Conservation (phyloP, 2,888 invertebrate genomes). For the Cecidostiba fungosa region DNA sequence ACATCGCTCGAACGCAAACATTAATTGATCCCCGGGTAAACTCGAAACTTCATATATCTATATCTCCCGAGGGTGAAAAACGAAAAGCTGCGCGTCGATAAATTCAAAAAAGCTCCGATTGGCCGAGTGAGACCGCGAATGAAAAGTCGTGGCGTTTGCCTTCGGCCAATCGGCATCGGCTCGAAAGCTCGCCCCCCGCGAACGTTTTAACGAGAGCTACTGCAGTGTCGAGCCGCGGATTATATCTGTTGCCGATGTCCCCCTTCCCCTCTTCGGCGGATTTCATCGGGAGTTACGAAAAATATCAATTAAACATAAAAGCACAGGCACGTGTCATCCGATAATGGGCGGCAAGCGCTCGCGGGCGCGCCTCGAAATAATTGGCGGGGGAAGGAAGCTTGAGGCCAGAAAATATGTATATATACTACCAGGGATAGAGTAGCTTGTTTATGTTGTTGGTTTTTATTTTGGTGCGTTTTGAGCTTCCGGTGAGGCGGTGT, state of each 20-base stretch:
- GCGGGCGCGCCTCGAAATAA: slow-evolving; percentile 73
- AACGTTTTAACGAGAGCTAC: slow-evolving; percentile 75
- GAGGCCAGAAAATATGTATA: slow-evolving; percentile 63
- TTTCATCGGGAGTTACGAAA: slow-evolving; percentile 78
- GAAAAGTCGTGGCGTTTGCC: slow-evolving; percentile 4
- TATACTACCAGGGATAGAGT: slow-evolving; percentile 47
- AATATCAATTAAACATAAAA: slow-evolving; percentile 80
- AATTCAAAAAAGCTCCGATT: slow-evolving; percentile 35
- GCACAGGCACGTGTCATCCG: slow-evolving; percentile 79
- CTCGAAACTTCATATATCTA: background rate
- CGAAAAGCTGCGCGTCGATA: background rate
- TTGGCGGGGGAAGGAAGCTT: slow-evolving; percentile 36
- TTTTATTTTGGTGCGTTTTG: background rate
- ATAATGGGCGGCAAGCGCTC: slow-evolving; percentile 76
- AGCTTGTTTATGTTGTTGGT: slow-evolving; percentile 19
- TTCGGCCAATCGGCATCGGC: slow-evolving; percentile 39
- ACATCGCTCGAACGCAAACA: background rate
- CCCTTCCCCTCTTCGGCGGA: slow-evolving; percentile 66
- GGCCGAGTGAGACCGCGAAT: slow-evolving; percentile 39
- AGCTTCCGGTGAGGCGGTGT: slow-evolving; percentile 40
- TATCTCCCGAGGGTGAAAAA: background rate
- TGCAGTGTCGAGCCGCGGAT: slow-evolving; percentile 74
- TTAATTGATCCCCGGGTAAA: slow-evolving; percentile 21
- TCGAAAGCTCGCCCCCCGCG: slow-evolving; percentile 43
- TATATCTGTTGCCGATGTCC: slow-evolving; percentile 73